phyloP scores from a whole-genome alignment of 2,113 vertebrate genomes.

The Boleophthalmus pectinirostris region DNA sequence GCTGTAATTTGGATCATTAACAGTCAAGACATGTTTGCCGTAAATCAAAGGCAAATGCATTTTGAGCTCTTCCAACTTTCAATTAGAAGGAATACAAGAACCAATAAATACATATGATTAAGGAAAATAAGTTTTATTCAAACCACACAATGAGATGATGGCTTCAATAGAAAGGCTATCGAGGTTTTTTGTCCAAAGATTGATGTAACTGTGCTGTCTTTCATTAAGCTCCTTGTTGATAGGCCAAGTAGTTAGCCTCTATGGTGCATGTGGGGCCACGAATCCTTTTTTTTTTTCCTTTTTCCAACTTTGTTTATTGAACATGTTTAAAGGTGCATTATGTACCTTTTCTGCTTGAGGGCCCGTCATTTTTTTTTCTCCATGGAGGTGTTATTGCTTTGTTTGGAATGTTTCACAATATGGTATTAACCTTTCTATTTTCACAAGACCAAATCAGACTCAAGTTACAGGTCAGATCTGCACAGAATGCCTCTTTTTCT shows the following conservation, averaged over 20 bases:
- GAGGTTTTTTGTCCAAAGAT: background rate
- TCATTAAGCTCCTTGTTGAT: background rate
- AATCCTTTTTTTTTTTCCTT: constrained; percentile 5
- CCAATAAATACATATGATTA: background rate
- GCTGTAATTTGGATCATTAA: constrained; percentile 30
- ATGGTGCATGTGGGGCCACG: background rate
- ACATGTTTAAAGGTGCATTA: too few relatives aligned
- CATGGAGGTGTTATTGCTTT: too few relatives aligned
- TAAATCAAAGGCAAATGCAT: constrained; percentile 9
- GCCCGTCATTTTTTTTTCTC: too few relatives aligned
- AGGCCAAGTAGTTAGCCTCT: background rate
- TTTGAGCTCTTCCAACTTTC: constrained; percentile 18
- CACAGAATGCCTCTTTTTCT: too few relatives aligned
- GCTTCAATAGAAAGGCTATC: background rate
- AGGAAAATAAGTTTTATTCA: constrained; percentile 8
- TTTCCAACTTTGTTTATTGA: too few relatives aligned
- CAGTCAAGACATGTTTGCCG: constrained; percentile 9
- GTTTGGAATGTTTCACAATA: too few relatives aligned
- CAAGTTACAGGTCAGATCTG: too few relatives aligned
- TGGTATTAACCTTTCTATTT: too few relatives aligned
- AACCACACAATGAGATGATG: constrained; percentile 6
- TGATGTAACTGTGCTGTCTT: background rate
- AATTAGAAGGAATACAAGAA: constrained; percentile 3
- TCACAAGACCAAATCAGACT: too few relatives aligned
- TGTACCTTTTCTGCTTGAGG: too few relatives aligned